Evolutionary conservation across 2,888 invertebrate genomes (phyloP).

Genomic region (Pogonocherus hispidulus): DNA sequence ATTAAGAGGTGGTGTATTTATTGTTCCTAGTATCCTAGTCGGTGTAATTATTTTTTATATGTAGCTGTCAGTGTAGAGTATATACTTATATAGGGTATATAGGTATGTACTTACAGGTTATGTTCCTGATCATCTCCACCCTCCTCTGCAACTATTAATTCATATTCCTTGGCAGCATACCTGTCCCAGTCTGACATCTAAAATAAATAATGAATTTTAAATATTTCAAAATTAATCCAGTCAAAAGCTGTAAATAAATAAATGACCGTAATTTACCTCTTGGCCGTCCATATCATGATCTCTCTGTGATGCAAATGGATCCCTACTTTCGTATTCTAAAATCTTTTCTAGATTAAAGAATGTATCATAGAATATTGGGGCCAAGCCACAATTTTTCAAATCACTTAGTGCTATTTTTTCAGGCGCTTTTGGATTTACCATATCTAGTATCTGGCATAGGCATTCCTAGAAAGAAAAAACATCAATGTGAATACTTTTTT

Average conservation of each 20-base stretch:
- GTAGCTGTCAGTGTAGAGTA: no score
- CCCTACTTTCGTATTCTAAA: conserved; percentile 97
- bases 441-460: conserved; percentile 90
- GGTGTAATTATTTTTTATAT: no score
- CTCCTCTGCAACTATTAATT: conserved; percentile 95
- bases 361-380: conserved; percentile 98
- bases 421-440: conserved; percentile 88
- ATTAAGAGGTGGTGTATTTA: no score
- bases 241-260: conserved; percentile 15
- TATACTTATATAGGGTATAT: conserved; percentile 6
- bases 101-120: conserved; percentile 79
- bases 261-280: conserved; percentile 69
- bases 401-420: conserved; percentile 92
- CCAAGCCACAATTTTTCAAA: conserved; percentile 94
- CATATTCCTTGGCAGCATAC: conserved; percentile 98
- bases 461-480: conserved; percentile 62
- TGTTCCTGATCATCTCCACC: conserved; percentile 87
- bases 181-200: conserved; percentile 98
- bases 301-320: conserved; percentile 95
- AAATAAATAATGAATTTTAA: conserved; percentile 55
- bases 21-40: no score
- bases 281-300: conserved; percentile 84
- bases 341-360: conserved; percentile 99
- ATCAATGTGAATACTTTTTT: background rate
- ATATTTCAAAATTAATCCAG: no score